Base-by-base conservation (phyloP, 2,113 vertebrate genomes). In the Dasypus novemcinctus region DNA sequence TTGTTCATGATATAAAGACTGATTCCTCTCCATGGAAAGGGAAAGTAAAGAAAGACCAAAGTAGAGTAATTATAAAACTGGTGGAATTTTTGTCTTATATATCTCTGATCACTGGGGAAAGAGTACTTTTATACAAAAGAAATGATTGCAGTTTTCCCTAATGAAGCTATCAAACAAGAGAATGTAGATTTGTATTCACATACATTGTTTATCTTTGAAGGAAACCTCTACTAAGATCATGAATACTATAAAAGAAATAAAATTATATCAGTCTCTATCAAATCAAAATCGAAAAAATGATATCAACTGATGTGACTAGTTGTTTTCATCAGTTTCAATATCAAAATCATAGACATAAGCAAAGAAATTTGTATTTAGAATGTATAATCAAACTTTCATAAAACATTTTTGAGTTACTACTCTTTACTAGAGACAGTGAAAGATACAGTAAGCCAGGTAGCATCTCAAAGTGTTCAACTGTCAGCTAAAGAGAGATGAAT, bases 21-120 rank as follows among this genome's bases (percentile, higher is more conserved):
- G 64, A 75, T 71, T 95, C 23, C 23, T 93, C 92, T 91, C 61
- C 18, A 9, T 54, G 54, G 96, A 90, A 95, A 82, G 21, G 14
- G 46, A 95, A 80, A 93, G 90, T 88, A 96, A 96, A 93, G 57
- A 95, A 96, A 93, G 84, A 96, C 29, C 57, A 78, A 90, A 90
- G 72, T 36, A 59, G 27, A 25, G 85, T 96, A 96, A 97, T 96
- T 97, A 96, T 49, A 90, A 93, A 64, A 52, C 17, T 92, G 90
- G 90, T 95, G 83, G 2, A 59, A 68, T 59, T 87, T 96, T 74
- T 89, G 27, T 64, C 74, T 79, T 68, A 14, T 82, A 61, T 69
- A 90, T 72, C 63, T 86, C 13, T 91, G 95, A 84, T 5, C 94
- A 18, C 57, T 84, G 36, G 21, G 23, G 18, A 54, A 85, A 31